phyloP scores from a whole-genome alignment of 37 sponge, comb jelly and placozoan species.

The Aplysina aerophoba region DNA sequence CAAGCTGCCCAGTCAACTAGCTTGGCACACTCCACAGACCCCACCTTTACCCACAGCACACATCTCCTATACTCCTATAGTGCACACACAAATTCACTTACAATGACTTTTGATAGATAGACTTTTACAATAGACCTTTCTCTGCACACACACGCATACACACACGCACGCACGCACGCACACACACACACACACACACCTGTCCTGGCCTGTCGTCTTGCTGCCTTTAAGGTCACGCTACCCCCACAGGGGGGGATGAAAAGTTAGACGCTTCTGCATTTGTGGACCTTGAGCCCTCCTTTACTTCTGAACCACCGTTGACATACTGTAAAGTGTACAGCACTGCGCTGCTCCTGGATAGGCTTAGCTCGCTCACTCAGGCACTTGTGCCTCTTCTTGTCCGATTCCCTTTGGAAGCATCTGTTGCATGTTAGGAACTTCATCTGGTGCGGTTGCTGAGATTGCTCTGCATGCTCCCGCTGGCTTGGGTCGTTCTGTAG shows the following conservation, averaged over 20 bases:
- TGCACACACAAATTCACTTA: too few relatives aligned
- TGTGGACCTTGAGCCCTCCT: neutral
- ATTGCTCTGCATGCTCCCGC: neutral
- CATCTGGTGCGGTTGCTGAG: neutral
- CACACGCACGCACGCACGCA: too few relatives aligned
- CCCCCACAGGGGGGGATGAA: neutral
- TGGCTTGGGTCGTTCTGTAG: neutral
- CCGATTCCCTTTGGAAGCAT: neutral
- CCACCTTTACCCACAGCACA: too few relatives aligned
- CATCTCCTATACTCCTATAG: too few relatives aligned
- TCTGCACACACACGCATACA: too few relatives aligned
- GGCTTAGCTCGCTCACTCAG: neutral
- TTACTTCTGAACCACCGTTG: constrained; percentile 2
- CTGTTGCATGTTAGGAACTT: neutral
- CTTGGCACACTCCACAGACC: too few relatives aligned
- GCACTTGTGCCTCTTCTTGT: constrained; percentile 10
- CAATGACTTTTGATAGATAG: too few relatives aligned
- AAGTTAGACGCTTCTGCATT: neutral
- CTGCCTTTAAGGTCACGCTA: neutral
- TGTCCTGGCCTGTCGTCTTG: neutral
- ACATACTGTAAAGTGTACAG: neutral
- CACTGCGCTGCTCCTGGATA: neutral
- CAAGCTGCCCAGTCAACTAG: too few relatives aligned
- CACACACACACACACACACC: neutral
- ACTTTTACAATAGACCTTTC: too few relatives aligned